Percentiles rank a stretch among this genome's conserved stretches.
These are phyloP conservation scores for Dugesia japonica DNA, from an alignment of 2,888 invertebrate species.

Conservation along the genomic window DNA sequence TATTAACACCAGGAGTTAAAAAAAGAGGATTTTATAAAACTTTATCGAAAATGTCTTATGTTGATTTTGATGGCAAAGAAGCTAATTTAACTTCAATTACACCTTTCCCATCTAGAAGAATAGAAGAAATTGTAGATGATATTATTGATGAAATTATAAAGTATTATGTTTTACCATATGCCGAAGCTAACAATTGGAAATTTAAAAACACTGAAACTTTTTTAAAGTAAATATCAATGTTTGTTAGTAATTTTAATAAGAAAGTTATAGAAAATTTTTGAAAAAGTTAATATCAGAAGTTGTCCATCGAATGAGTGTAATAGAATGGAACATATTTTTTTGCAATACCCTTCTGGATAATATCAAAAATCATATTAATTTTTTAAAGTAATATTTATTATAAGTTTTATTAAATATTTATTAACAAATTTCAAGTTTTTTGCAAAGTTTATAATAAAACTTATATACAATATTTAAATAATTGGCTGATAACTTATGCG, in stretches of 20 bases:
- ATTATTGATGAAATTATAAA: constrained; percentile 10
- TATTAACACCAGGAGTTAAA: background rate
- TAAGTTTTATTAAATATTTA: too few relatives aligned
- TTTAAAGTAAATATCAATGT: background rate
- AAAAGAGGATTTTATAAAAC: background rate
- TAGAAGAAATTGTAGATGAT: background rate
- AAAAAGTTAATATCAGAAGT: constrained; percentile 5
- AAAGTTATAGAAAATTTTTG: constrained; percentile 6
- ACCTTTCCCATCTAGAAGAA: background rate
- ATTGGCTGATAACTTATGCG: too few relatives aligned
- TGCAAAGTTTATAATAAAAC: too few relatives aligned
- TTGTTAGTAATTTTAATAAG: background rate
- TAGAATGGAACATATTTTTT: constrained; percentile 1
- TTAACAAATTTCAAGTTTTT: too few relatives aligned
- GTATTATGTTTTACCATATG: background rate
- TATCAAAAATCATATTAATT: background rate
- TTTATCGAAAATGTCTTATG: background rate
- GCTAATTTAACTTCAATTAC: background rate
- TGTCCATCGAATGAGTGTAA: background rate
- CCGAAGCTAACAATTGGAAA: background rate
- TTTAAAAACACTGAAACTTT: background rate
- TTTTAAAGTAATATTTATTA: background rate
- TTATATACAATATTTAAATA: too few relatives aligned
- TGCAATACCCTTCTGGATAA: background rate
- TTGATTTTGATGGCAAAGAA: background rate